These are phyloP conservation scores for Hypolimnas misippus DNA, from an alignment of 2,888 invertebrate species.

Conservation along the genomic window DNA sequence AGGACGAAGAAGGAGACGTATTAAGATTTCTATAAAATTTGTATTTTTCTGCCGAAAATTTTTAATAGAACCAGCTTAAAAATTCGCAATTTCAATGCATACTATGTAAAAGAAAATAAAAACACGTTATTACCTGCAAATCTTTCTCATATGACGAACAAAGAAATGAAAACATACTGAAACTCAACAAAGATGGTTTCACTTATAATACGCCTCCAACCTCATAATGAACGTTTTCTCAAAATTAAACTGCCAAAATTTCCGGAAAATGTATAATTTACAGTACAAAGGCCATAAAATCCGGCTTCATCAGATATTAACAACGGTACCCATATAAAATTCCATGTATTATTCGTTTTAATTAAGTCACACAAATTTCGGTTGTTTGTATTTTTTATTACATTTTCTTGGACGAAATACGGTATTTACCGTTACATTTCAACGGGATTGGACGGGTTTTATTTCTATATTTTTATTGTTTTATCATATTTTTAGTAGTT, in stretches of 20 bases:
- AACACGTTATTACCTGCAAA: too few relatives aligned
- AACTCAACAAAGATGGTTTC: too few relatives aligned
- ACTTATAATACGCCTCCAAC: too few relatives aligned
- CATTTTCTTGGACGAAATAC: slow-evolving; percentile 10
- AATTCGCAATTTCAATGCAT: too few relatives aligned
- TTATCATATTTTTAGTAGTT: neutral
- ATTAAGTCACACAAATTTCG: slow-evolving; percentile 20
- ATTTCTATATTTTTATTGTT: slow-evolving; percentile 2
- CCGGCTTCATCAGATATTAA: slow-evolving; percentile 21
- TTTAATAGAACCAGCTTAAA: too few relatives aligned
- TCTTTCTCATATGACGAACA: too few relatives aligned
- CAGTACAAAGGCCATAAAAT: slow-evolving; percentile 1
- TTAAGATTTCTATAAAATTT: too few relatives aligned
- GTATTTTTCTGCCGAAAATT: too few relatives aligned
- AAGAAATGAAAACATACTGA: too few relatives aligned
- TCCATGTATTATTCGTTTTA: slow-evolving; percentile 28
- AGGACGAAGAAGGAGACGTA: too few relatives aligned
- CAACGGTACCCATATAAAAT: slow-evolving; percentile 22
- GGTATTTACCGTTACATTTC: slow-evolving; percentile 1
- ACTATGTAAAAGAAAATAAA: too few relatives aligned
- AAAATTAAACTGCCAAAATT: slow-evolving; percentile 9
- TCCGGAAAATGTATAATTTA: slow-evolving; percentile 9
- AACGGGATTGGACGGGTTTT: neutral
- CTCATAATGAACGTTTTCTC: neutral
- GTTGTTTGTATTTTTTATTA: slow-evolving; percentile 15